A percentile compares a stretch with the other conserved stretches of the same genome.
phyloP scores from a whole-genome alignment of 2,797 vertebrate genomes.

The Galagoides demidoff region DNA sequence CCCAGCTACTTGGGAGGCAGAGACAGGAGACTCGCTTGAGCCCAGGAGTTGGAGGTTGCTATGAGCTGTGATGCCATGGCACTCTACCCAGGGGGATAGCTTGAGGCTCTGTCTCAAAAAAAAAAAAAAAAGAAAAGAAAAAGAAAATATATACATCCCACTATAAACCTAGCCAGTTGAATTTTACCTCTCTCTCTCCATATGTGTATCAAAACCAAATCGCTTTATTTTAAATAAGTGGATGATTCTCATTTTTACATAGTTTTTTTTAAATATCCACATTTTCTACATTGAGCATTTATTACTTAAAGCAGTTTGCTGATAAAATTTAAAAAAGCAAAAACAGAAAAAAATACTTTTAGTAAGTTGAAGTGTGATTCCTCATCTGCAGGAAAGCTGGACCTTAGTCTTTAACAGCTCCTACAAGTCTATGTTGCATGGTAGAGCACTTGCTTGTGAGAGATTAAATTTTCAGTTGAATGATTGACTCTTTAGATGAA shows the following conservation, averaged over 20 bases:
- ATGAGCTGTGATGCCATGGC: too few species aligned
- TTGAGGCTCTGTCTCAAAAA: too few species aligned
- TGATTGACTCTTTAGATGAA: background rate
- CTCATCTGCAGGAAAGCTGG: background rate
- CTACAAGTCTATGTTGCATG: background rate
- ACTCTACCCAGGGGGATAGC: too few species aligned
- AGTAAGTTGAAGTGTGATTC: background rate
- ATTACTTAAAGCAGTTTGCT: slow-evolving; percentile 47
- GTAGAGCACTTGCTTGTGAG: background rate
- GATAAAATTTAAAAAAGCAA: background rate
- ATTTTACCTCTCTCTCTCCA: background rate
- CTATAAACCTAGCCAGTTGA: background rate
- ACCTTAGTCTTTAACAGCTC: background rate
- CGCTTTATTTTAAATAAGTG: background rate
- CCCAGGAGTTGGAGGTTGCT: too few species aligned
- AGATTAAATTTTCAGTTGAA: background rate
- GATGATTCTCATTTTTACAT: background rate
- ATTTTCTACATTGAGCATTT: slow-evolving; percentile 35
- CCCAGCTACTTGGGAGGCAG: too few species aligned
- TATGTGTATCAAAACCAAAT: background rate
- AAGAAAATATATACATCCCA: background rate
- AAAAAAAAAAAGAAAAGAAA: too few species aligned
- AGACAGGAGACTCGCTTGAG: too few species aligned
- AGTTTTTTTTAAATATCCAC: background rate
- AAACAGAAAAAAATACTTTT: background rate